Evolutionary conservation across 2,888 invertebrate genomes (phyloP), one percentile per base, ranked within the genome.

Genomic region (Cataglyphis rosenhaueri): DNA sequence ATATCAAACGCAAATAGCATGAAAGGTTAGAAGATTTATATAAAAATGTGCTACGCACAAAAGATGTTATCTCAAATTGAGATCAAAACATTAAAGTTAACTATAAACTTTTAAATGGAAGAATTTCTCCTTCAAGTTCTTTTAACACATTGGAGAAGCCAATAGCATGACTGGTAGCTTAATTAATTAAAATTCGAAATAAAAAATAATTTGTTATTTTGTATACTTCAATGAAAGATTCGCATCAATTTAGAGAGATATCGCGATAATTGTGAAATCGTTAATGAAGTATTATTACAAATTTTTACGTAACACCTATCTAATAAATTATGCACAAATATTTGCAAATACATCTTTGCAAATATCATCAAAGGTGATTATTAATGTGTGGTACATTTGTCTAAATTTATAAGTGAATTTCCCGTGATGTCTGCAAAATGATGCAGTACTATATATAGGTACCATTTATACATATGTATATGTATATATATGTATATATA

Each of bases 161-260:
- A 82, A 88, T 85, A 84, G 84, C 81, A 81, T 79, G 90, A 91
- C 86, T 88, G 91, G 84, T 91, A 86, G 89, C 85, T 89, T 89
- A 83, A 86, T 84, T 87, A 86, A 84, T 84, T 89, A 88, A 88
- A 73, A 90, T 87, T 87, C 85, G 61, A 82, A 89, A 88, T 89
- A 84, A 82, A 89, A 44, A 84, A 84, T 88, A 84, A 90, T 88
- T 88, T 87, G 91, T 89, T 83, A 90, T 52, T 52, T 52, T 52
- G 52, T 90, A 89, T 91, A 92, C 90, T 92, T 87, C 85, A 87
- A 84, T 81, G 85, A 88, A 83, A 10, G 25, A 10, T 32, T 59
- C 85, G 59, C 78, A 78, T 73, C 83, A 52, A 15, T 44, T 44
- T 84, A 48, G 71, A 64, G n/a, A 44, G 48, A 70, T 62, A 83